Conservation (phyloP, 2,797 vertebrate species). For the Poecile montanus region DNA sequence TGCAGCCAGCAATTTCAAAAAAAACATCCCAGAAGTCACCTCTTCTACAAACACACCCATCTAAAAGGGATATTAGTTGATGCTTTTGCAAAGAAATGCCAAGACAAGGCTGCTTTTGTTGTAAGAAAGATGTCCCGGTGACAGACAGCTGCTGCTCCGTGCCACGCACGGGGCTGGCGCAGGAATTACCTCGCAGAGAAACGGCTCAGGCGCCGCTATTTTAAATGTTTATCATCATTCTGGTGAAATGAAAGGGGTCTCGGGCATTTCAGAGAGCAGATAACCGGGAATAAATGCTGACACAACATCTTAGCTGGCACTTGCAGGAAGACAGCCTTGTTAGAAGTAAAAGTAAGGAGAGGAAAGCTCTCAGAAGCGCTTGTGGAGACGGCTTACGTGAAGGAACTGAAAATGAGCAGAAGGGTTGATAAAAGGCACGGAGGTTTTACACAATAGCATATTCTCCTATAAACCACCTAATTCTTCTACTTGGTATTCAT, state of each 20-base stretch:
- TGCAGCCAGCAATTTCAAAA: slow-evolving; percentile 12
- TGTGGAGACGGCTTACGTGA: slow-evolving; percentile 61
- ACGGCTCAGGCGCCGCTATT: not conserved
- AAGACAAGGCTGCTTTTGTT: slow-evolving; percentile 51
- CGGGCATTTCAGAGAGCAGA: not conserved
- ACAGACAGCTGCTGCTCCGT: slow-evolving; percentile 60
- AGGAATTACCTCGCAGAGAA: not conserved
- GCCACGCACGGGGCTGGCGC: not conserved
- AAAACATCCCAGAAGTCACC: slow-evolving; percentile 28
- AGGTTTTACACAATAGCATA: slow-evolving; percentile 75
- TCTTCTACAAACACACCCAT: slow-evolving; percentile 46
- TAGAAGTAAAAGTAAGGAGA: slow-evolving; percentile 53
- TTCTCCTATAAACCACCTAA: slow-evolving; percentile 78
- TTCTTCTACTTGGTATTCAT: slow-evolving; percentile 82
- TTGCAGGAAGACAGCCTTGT: slow-evolving; percentile 43
- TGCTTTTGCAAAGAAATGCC: slow-evolving; percentile 15
- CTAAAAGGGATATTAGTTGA: slow-evolving; percentile 31
- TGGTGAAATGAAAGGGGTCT: slow-evolving; percentile 39
- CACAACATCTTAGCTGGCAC: slow-evolving; percentile 47
- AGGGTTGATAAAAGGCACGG: slow-evolving; percentile 75
- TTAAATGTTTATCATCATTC: slow-evolving; percentile 39
- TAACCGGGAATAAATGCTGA: slow-evolving; percentile 31
- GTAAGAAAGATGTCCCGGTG: slow-evolving; percentile 11
- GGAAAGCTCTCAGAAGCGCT: slow-evolving; percentile 39
- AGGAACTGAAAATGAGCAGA: slow-evolving; percentile 81